phyloP scores from a whole-genome alignment of 2,888 invertebrate species.

The Philereme transversata region DNA sequence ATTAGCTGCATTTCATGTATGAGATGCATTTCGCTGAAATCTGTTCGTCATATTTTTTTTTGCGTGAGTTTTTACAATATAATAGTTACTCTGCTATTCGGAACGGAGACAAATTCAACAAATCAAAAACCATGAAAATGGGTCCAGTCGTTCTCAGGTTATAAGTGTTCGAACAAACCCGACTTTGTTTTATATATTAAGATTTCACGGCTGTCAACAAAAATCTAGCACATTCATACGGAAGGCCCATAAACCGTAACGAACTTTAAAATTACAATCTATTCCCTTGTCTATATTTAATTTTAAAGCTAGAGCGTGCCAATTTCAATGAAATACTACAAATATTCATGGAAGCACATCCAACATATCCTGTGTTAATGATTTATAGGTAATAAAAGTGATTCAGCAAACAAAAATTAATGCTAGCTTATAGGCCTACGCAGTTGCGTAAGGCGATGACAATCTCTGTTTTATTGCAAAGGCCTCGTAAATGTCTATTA shows the following conservation, averaged over 20 bases:
- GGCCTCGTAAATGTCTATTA: conserved; percentile 83
- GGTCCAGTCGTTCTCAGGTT: no score
- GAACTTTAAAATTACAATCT: conserved; percentile 30
- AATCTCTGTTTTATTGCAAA: conserved; percentile 82
- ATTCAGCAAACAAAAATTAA: conserved; percentile 72
- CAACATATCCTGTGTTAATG: conserved; percentile 61
- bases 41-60: no score
- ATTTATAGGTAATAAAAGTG: conserved; percentile 69
- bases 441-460: conserved; percentile 75
- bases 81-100: no score
- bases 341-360: conserved; percentile 58
- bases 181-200: no score
- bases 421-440: conserved; percentile 53
- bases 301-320: conserved; percentile 44
- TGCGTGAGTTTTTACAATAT: no score
- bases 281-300: conserved; percentile 23
- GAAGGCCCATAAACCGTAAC: background rate
- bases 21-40: no score
- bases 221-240: no score
- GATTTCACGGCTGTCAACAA: no score
- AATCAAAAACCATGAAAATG: no score
- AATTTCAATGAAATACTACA: conserved; percentile 51
- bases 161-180: no score
- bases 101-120: no score
- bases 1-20: no score